phyloP scores from a whole-genome alignment of 2,888 invertebrate species.

The Dilophus febrilis region DNA sequence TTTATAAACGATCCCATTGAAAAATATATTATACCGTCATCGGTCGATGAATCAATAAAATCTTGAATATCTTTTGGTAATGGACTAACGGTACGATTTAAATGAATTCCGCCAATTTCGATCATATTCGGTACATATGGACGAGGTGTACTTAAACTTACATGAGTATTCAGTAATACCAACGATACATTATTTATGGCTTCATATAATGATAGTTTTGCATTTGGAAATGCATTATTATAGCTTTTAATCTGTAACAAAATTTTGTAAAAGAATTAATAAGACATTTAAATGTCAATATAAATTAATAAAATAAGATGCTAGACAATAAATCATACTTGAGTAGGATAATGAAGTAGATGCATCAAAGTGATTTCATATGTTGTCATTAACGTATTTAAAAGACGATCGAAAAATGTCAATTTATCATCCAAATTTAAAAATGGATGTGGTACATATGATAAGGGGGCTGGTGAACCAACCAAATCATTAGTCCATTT shows the following conservation, averaged over 20 bases:
- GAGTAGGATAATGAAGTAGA: conserved; percentile 6
- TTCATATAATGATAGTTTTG: conserved; percentile 1
- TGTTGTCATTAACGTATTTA: conserved; percentile 12
- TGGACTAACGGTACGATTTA: conserved; percentile 20
- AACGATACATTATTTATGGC: conserved; percentile 16
- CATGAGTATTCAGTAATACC: conserved; percentile 24
- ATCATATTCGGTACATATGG: conserved; percentile 28
- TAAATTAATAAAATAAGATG: too few relatives aligned
- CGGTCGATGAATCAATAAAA: conserved; percentile 17
- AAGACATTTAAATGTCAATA: not conserved
- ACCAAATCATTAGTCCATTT: conserved; percentile 7
- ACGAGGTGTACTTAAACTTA: conserved; percentile 21
- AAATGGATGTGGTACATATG: conserved; percentile 3
- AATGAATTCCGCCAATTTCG: conserved; percentile 28
- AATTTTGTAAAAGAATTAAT: too few relatives aligned
- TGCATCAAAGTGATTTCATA: conserved; percentile 2
- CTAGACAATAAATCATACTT: too few relatives aligned
- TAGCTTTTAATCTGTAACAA: not conserved
- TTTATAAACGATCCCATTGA: conserved; percentile 18
- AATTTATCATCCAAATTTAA: conserved; percentile 10
- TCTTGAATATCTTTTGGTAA: conserved; percentile 19
- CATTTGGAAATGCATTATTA: conserved; percentile 1
- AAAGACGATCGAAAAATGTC: conserved; percentile 13
- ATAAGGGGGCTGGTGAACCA: conserved; percentile 2
- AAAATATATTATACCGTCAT: conserved; percentile 21